Base-by-base conservation (phyloP, 2,888 invertebrate species). In the Caenorhabditis panamensis region DNA sequence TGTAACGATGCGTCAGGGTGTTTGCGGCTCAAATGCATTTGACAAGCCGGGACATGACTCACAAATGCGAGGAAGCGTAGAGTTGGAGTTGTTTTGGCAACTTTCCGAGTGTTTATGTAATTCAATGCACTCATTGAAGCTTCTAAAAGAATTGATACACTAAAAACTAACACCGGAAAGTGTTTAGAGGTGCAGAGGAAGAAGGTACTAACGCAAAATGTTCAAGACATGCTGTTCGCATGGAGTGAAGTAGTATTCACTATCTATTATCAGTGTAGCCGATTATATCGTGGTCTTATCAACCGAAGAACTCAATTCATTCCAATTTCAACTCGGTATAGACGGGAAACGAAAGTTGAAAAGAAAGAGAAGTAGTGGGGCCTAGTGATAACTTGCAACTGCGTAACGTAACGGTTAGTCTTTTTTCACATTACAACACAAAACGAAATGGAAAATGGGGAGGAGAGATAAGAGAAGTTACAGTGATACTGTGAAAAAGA, bases 1-100 rank as follows among this genome's bases (percentile, higher is more conserved):
- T 49, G 72, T 41, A 37, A 13, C 36, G 26, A 28, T 11, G 47
- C 56, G 63, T 44, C 6, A 5, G 16, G n/a, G 72, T 72, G 63
- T 36, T 53, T 63, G 63, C 63, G 49, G 47, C 8, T 24, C 47
- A 18, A 5, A n/a, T 9, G 2, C 47, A 47, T 47, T 47, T n/a
- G 47, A 47, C 47, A 16, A 41, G 31, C 4, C 31, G 31, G 31
- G 31, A 9, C 4, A 9, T 6, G 31, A 31, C 5, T 6, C 5
- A 31, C 5, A 31, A 31, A 31, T 9, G 31, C 31, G 9, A 31
- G 31, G 31, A 31, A 31, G 9, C 31, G 31, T 9, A 31, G 4
- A 31, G 31, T 31, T 31, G 31, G 31, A n/a, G n/a, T n/a, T n/a
- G n/a, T n/a, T n/a, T n/a, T n/a, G n/a, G n/a, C n/a, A n/a, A n/a